phyloP scores from a whole-genome alignment of 2,113 vertebrate species.

The Brachyhypopomus gauderio region DNA sequence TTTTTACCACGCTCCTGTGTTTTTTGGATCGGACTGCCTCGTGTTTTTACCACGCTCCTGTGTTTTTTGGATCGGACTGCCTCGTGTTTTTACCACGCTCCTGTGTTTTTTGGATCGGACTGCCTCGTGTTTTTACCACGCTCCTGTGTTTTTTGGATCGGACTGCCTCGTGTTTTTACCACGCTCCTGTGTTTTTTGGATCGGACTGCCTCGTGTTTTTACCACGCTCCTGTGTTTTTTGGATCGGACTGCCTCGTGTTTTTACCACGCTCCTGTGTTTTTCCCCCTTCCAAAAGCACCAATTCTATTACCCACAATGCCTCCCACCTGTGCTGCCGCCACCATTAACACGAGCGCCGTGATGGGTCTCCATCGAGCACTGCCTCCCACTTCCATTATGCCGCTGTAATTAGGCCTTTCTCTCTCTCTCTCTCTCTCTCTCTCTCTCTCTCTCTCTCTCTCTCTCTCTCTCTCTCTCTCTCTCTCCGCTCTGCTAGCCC shows the following conservation, averaged over 20 bases:
- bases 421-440: background rate
- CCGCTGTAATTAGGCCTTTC: constrained; percentile 18
- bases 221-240: background rate
- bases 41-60: no score
- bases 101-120: background rate
- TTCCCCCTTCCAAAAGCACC: background rate
- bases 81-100: no score
- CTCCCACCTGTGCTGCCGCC: no score
- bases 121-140: no score
- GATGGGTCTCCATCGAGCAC: background rate
- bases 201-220: no score
- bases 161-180: no score
- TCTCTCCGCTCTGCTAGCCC: background rate
- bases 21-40: no score
- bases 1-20: background rate
- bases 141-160: background rate
- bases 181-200: background rate
- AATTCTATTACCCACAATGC: background rate
- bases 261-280: no score
- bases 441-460: background rate
- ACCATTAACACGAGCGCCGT: background rate
- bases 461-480: background rate
- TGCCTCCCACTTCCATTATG: background rate
- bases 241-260: no score
- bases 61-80: background rate